Base-by-base conservation (phyloP, 2,888 invertebrate genomes). In the Dicycla oo region DNA sequence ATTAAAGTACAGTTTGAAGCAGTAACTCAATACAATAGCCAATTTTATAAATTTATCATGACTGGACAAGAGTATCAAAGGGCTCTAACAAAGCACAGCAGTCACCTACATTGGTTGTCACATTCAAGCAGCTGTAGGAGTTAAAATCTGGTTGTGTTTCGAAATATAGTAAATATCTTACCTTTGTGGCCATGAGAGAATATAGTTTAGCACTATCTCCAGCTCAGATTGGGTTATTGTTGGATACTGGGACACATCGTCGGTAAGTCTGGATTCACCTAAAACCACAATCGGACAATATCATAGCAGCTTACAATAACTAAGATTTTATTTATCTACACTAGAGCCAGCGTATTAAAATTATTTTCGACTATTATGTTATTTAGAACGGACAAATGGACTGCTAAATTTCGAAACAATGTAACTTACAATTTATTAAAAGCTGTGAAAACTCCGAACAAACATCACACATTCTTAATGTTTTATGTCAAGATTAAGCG, bases 371-470 rank as follows among this genome's bases (percentile, higher is more conserved):
- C 69, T 82, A 82, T 85, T 88, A 85, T 84, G 84, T 82, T 79
- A 82, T 68, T 80, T 78, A 71, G 66, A 78, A 86, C 82, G 87
- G 86, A 86, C 87, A 88, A 91, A 89, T 90, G 84, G 86, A 85
- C 87, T 88, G 87, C 83, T 88, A 90, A 91, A 93, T 93, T 93
- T 93, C 90, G 93, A 95, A 95, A 95, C 95, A 95, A 95, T 92
- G 95, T 94, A 92, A 94, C 96, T 96, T 95, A 96, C 96, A 96
- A 94, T 96, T 95, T 87, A 98, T 97, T 94, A 99, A 97, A 95
- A 99, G 97, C 96, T 98, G 98, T 96, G 98, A 97, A 97, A 99
- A 98, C 96, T 99, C 98, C 93, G 98, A 97, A 97, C 99, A 99
- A 96, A 98, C 98, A 97, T 99, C 99, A 97, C 99, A 99, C 98